Base-by-base conservation (phyloP, 2,113 vertebrate species). In the Rhinichthys klamathensis region DNA sequence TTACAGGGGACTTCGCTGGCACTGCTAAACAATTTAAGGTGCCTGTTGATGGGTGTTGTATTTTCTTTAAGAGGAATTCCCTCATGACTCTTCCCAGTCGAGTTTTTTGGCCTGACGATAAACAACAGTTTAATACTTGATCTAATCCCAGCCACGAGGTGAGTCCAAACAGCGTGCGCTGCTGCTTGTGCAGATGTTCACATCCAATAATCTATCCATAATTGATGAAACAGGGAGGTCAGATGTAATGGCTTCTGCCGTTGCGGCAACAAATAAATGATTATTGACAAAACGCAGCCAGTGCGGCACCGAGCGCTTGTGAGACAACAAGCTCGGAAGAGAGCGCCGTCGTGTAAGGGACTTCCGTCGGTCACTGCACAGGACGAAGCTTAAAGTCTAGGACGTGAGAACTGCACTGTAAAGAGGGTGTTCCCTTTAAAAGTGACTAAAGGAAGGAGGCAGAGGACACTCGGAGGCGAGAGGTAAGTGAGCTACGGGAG, bases 151-250 rank as follows among this genome's bases (percentile, higher is more conserved):
- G 96, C 95, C 97, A 98, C 95, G 96, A 97, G 97, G 96, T 96
- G 96, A 96, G 96, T 95, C 96, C 96, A 93, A 83, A 67, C 96
- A 95, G 96, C 94, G 94, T 96, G 30, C 9, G 30, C 83, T 18
- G 54, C 77, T 74, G 96, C 95, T 96, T 95, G 95, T 98, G 96
- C 97, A 98, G 97, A 98, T 98, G 97, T 98, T 99, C 97, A 95
- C 96, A 96, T 98, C 97, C 98, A 97, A 97, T 99, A 97, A 98
- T 97, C 96, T 98, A 99, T 99, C 97, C 98, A 99, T 99, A 99
- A 99, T 99, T 99, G 98, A 99, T 99, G 98, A 98, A 99, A 99
- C 98, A 99, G 96, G 96, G 96, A 99, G 98, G 98, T 99, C 97
- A 98, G 96, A 97, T 98, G 97, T 99, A 99, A 97, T 95, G 96